Evolutionary conservation across 2,113 vertebrate species (phyloP).

Genomic region (Pomatorhinus ruficollis): DNA sequence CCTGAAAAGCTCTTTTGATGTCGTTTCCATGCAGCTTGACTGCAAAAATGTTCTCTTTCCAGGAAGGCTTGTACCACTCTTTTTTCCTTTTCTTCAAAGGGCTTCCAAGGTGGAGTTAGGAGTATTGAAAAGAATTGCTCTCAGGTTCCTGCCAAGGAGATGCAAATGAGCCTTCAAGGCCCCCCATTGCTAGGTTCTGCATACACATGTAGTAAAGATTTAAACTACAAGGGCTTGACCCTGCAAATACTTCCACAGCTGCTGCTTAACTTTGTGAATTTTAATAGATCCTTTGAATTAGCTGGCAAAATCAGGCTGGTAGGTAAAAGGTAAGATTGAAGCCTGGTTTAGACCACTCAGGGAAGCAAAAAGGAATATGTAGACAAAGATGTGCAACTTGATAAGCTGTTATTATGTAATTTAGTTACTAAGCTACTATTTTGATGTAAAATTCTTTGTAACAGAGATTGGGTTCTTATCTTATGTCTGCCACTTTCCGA

Average conservation of each 20-base stretch:
- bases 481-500: background rate
- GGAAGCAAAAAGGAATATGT: background rate
- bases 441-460: background rate
- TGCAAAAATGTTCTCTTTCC: background rate
- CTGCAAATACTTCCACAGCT: slow-evolving; percentile 55
- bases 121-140: background rate
- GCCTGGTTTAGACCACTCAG: background rate
- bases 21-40: background rate
- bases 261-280: slow-evolving; percentile 44
- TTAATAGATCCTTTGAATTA: slow-evolving; percentile 37
- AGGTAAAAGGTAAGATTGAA: background rate
- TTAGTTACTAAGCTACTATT: background rate
- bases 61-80: background rate
- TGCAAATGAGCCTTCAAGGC: slow-evolving; percentile 36
- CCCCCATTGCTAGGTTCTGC: slow-evolving; percentile 44
- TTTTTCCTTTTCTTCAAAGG: background rate
- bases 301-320: background rate
- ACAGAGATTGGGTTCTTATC: background rate
- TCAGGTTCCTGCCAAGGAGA: slow-evolving; percentile 14
- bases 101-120: background rate
- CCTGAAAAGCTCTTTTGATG: background rate
- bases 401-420: background rate
- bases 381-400: background rate
- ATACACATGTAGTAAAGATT: slow-evolving; percentile 49
- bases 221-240: slow-evolving; percentile 56